Evolutionary conservation across 2,113 vertebrate species (phyloP).

Genomic region (Archocentrus centrarchus): DNA sequence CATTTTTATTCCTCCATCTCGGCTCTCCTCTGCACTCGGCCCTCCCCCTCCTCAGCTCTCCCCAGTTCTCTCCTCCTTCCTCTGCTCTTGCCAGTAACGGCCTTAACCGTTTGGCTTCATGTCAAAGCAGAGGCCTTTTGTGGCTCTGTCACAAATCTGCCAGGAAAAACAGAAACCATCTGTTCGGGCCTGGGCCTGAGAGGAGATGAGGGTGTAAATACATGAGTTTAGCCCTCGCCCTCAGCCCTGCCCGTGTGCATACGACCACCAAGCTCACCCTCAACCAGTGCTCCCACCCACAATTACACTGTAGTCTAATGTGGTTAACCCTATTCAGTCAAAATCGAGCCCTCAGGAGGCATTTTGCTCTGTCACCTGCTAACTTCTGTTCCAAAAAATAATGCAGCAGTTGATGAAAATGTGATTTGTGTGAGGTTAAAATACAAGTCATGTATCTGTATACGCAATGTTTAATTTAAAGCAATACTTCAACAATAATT

Average conservation of each 20-base stretch:
- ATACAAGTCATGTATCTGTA: background rate
- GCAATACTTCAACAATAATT: background rate
- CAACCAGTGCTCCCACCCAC: constrained; percentile 34
- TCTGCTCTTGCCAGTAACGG: constrained; percentile 80
- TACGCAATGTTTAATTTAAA: background rate
- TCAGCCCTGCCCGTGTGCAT: constrained; percentile 55
- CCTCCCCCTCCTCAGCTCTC: constrained; percentile 55
- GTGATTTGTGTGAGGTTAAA: background rate
- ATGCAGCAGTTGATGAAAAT: background rate
- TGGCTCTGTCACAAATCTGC: constrained; percentile 85
- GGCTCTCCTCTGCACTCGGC: constrained; percentile 42
- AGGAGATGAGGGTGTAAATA: constrained; percentile 71
- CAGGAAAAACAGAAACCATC: constrained; percentile 87
- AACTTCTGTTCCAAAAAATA: background rate
- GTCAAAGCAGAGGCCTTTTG: constrained; percentile 84
- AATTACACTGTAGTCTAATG: constrained; percentile 26
- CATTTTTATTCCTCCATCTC: constrained; percentile 56
- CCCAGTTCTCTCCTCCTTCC: constrained; percentile 71
- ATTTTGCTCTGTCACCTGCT: background rate
- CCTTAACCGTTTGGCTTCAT: constrained; percentile 82
- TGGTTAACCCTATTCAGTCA: constrained; percentile 22
- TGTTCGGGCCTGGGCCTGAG: constrained; percentile 77
- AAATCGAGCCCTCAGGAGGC: background rate
- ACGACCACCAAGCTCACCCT: constrained; percentile 56
- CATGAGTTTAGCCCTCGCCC: constrained; percentile 71